Conservation (phyloP, 1,140 invertebrate species). For the Caenorhabditis briggsae region DNA sequence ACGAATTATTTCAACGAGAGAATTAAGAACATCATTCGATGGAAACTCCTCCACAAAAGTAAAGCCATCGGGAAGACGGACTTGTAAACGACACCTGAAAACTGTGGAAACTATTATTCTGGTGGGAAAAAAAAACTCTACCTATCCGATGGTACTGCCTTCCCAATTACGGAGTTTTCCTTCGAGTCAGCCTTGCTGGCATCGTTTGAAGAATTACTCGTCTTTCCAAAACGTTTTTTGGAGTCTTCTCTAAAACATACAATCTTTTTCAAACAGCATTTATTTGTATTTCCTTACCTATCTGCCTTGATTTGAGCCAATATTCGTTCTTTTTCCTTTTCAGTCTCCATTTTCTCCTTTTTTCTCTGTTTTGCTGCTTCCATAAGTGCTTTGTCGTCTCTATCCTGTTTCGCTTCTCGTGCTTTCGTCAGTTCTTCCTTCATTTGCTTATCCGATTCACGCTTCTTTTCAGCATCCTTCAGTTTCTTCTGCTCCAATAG, state of each 20-base stretch:
- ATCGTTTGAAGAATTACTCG: background rate
- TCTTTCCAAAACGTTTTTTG: background rate
- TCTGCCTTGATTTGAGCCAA: slow-evolving; percentile 33
- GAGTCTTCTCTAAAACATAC: slow-evolving; percentile 18
- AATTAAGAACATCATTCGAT: slow-evolving; percentile 25
- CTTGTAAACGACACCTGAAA: slow-evolving; percentile 40
- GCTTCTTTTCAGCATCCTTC: slow-evolving; percentile 30
- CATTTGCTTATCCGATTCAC: background rate
- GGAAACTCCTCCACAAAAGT: slow-evolving; percentile 26
- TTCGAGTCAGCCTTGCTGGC: background rate
- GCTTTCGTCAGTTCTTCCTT: slow-evolving; percentile 17
- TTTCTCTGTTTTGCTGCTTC: slow-evolving; percentile 30
- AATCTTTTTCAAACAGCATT: no score
- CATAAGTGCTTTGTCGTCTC: slow-evolving; percentile 7
- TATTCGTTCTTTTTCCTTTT: slow-evolving; percentile 25
- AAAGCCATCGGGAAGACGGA: background rate
- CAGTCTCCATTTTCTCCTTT: background rate
- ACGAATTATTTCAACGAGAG: slow-evolving; percentile 17
- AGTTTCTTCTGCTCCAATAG: slow-evolving; percentile 10
- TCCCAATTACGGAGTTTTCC: background rate
- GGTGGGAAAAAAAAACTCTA: background rate
- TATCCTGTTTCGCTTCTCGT: slow-evolving; percentile 23
- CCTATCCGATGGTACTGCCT: slow-evolving; percentile 28
- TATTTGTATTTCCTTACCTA: background rate
- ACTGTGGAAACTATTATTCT: background rate